Evolutionary conservation across 1,140 invertebrate genomes (phyloP), one percentile per base, ranked within the genome.

Genomic region (Drosophila malerkotliana): DNA sequence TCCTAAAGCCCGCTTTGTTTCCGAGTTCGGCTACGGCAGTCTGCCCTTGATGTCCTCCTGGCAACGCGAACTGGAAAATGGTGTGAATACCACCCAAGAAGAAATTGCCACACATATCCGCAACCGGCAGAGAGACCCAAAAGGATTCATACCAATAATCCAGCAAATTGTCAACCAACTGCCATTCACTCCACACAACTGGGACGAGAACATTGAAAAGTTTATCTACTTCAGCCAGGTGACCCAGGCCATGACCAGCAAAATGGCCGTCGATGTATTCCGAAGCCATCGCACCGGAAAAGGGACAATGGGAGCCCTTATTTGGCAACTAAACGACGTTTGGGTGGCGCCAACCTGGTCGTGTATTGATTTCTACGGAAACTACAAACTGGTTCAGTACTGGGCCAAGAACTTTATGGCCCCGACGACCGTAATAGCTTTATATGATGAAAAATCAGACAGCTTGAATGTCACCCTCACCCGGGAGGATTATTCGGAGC

Each of bases 301-400:
- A 37, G 91, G 93, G 21, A 98, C 96, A 0, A 99, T 99, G 97
- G 99, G 99, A 10, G 98, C 98, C 7, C 93, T 99, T 21, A 99
- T 99, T 92, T 99, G 99, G 99, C 99, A 99, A 91, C 92, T 99
- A 2, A 99, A 99, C 92, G 98, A 99, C 92, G 97, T 99, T 34
- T 99, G 99, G 99, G 96, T 97, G 88, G 98, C 97, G 6, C 98
- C 98, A 0, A 97, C 98, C 4, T 99, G 99, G 98, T 96, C 98
- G 15, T 95, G 96, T 8, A 96, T 99, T 64, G 97, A 96, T 95
- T 82, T 73, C 34, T 88, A 89, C 54, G 91, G 80, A 48, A 88
- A 85, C 61, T 83, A 67, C 49, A 91, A 90, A 56, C 39, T 99
- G 94, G 92, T 98, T 8, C 98, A 99, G 87, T 98, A 99, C 92